Base-by-base conservation (phyloP, 2,797 vertebrate species). In the Hemitrygon akajei region DNA sequence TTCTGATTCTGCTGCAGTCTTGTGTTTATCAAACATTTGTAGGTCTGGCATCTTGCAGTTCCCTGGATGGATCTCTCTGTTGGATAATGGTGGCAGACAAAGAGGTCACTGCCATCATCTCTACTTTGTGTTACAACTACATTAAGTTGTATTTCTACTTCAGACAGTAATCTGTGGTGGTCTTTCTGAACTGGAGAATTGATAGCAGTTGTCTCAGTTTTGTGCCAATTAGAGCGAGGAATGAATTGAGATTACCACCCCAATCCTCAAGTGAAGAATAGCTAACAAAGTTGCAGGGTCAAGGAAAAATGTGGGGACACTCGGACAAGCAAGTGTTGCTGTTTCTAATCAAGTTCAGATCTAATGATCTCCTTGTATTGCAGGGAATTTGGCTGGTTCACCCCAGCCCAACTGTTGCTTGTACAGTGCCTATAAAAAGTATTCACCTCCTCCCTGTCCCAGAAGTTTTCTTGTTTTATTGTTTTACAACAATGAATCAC, bases 191-290 rank as follows among this genome's bases (percentile, higher is more conserved):
- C 20, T 56, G 40, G 47, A 56, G 56, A 56, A 75, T 16, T 56
- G 69, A 25, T 75, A 27, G 27, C 22, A 30, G 40, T 10, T 75
- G 40, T 93, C 30, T 14, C 91, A 93, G 63, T 93, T 73, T 30
- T 56, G 40, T n/a, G 12, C 27, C 76, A 37, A 75, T 58, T 30
- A 47, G 73, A 11, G 76, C 47, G 12, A 7, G 76, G 30, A 2
- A 20, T 40, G 66, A 91, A 71, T 47, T 86, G 82, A 86, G 82
- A 86, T 86, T 91, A 37, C 66, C 60, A 71, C 81, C 7, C 69
- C 37, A 37, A 73, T 91, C 25, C 69, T 63, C 63, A 66, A 58
- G 9, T 63, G 60, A 18, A 34, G 86, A 34, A 20, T 47, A 47
- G 47, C 47, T 47, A 47, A 47, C 47, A 47, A 47, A n/a, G n/a